Conservation (phyloP, 2,797 vertebrate species). For the Paramormyrops hopkinsi region DNA sequence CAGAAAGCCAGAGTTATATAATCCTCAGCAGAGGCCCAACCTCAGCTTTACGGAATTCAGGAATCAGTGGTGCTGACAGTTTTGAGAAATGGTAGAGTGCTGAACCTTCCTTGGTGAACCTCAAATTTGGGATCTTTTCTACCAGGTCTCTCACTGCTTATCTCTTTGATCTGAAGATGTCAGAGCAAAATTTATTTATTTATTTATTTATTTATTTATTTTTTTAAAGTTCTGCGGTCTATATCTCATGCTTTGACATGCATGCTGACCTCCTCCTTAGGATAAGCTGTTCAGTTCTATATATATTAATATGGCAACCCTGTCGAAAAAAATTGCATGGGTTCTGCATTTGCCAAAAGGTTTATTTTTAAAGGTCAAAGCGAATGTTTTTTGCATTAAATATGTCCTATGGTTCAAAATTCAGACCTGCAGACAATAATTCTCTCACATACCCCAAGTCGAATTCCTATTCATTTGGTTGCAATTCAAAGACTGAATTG, state of each 20-base stretch:
- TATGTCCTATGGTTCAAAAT: background rate
- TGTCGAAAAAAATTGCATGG: background rate
- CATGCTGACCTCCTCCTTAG: background rate
- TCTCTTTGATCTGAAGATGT: constrained; percentile 23
- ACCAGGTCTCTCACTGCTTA: constrained; percentile 20
- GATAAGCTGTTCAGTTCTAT: background rate
- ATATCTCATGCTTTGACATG: background rate
- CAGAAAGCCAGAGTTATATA: background rate
- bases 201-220: no score
- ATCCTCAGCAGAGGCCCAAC: background rate
- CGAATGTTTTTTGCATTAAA: background rate
- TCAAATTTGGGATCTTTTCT: constrained; percentile 35
- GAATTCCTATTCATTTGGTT: no score
- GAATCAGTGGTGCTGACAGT: constrained; percentile 27
- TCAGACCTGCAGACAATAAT: background rate
- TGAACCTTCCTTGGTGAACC: constrained; percentile 33
- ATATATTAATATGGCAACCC: background rate
- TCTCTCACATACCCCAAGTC: background rate
- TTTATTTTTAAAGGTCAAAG: background rate
- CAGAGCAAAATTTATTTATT: constrained; percentile 24
- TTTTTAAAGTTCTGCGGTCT: background rate
- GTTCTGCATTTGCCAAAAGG: background rate
- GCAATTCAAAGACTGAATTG: background rate
- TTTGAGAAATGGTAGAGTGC: constrained; percentile 24
- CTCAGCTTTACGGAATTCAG: constrained; percentile 22